Conservation (phyloP, 1,140 invertebrate species). For the Drosophila bocqueti region DNA sequence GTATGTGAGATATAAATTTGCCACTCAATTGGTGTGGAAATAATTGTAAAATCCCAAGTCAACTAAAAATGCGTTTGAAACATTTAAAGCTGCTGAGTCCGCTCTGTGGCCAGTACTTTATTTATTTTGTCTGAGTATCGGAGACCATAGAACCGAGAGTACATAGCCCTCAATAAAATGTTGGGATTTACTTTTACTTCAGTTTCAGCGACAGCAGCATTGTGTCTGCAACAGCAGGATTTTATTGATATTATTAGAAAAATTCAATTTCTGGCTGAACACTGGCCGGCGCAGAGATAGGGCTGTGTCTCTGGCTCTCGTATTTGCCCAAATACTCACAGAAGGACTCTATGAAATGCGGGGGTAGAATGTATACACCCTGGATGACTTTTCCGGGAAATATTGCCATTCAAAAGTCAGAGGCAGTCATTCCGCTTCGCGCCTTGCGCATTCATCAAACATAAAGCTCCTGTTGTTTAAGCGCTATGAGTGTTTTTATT, state of each 20-base stretch:
- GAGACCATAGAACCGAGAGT: background rate
- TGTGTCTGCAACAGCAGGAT: constrained; percentile 6
- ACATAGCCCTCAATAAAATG: constrained; percentile 1
- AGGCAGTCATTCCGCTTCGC: constrained; percentile 8
- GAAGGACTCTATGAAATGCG: background rate
- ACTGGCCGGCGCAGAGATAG: background rate
- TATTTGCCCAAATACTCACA: constrained; percentile 15
- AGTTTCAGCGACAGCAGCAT: constrained; percentile 6
- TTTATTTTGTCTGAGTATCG: constrained; percentile 8
- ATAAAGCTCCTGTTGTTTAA: constrained; percentile 48
- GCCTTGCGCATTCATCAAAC: constrained; percentile 61
- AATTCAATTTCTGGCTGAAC: constrained; percentile 24
- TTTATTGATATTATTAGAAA: constrained; percentile 15
- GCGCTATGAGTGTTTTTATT: constrained; percentile 62
- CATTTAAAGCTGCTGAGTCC: background rate
- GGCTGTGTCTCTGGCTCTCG: background rate
- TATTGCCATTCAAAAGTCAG: constrained; percentile 45
- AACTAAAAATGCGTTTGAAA: background rate
- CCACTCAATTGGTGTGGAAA: constrained; percentile 11
- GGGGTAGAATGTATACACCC: background rate
- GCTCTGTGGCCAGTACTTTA: background rate
- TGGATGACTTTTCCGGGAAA: constrained; percentile 8
- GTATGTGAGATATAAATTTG: constrained; percentile 7
- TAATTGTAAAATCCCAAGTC: background rate
- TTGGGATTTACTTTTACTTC: constrained; percentile 8